phyloP scores from a whole-genome alignment of 2,797 vertebrate species.

The Denticeps clupeoides region DNA sequence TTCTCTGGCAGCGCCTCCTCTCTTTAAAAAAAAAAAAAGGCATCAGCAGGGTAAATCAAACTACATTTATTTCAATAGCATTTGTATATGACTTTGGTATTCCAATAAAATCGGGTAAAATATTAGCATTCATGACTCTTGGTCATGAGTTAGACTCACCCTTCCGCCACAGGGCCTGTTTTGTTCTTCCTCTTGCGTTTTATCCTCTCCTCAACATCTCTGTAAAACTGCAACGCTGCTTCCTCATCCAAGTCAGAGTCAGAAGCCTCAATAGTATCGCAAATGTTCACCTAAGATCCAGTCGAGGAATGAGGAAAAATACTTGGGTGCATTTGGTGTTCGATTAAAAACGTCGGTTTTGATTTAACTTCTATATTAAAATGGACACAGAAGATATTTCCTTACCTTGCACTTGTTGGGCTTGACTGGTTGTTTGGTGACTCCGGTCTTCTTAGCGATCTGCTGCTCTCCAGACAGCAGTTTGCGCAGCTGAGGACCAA shows the following conservation, averaged over 20 bases:
- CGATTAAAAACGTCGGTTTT: not conserved
- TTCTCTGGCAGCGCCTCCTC: not conserved
- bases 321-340: no score
- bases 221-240: constrained; percentile 66
- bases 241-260: constrained; percentile 67
- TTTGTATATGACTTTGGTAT: no score
- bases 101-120: no score
- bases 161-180: constrained; percentile 20
- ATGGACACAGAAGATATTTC: not conserved
- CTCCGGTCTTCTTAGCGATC: constrained; percentile 11
- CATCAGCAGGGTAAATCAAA: not conserved
- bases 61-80: no score
- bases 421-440: constrained; percentile 36
- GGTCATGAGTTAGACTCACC: no score
- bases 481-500: constrained; percentile 62
- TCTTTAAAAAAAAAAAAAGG: constrained; percentile 29
- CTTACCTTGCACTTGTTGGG: constrained; percentile 35
- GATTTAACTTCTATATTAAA: not conserved
- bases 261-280: constrained; percentile 19
- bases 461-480: constrained; percentile 53
- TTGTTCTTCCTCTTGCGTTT: constrained; percentile 69
- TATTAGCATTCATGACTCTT: no score
- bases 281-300: no score
- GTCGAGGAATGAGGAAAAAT: no score
- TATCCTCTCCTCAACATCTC: constrained; percentile 59